These are phyloP conservation scores for Thymelicus sylvestris DNA, from an alignment of 2,888 invertebrate genomes.

Conservation along the genomic window DNA sequence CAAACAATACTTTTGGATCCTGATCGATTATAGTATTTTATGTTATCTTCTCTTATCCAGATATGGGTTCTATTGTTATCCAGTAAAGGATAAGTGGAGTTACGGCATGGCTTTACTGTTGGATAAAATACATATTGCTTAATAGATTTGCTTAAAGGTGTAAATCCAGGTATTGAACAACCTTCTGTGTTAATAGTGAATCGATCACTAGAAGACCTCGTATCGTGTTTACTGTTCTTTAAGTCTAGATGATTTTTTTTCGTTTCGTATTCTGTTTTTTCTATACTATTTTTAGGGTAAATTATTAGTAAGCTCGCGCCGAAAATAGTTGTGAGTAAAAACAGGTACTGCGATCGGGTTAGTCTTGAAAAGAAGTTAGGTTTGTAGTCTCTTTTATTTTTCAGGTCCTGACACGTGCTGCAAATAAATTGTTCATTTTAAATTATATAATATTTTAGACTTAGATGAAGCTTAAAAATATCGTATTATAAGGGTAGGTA, in stretches of 20 bases:
- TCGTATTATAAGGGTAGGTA: no score
- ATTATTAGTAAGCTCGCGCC: slow-evolving; percentile 52
- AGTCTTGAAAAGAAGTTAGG: slow-evolving; percentile 35
- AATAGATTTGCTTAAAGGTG: slow-evolving; percentile 80
- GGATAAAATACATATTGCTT: slow-evolving; percentile 72
- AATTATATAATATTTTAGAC: no score
- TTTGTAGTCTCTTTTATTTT: slow-evolving; percentile 37
- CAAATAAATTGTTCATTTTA: slow-evolving; percentile 40
- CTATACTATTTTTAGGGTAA: slow-evolving; percentile 43
- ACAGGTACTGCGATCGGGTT: slow-evolving; percentile 50
- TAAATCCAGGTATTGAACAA: slow-evolving; percentile 86
- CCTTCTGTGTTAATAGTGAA: slow-evolving; percentile 84
- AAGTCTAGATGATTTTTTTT: slow-evolving; percentile 10
- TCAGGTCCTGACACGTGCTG: slow-evolving; percentile 46
- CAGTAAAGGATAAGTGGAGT: slow-evolving; percentile 70
- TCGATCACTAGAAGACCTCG: slow-evolving; percentile 39
- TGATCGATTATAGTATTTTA: slow-evolving; percentile 72
- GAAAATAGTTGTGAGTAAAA: slow-evolving; percentile 50
- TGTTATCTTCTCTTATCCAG: slow-evolving; percentile 71
- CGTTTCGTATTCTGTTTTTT: slow-evolving; percentile 38
- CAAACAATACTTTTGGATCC: slow-evolving; percentile 71
- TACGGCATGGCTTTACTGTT: slow-evolving; percentile 70
- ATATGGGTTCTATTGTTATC: slow-evolving; percentile 83
- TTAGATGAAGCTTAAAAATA: no score
- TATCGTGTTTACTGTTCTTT: slow-evolving; percentile 12